Evolutionary conservation across 2,888 invertebrate species (phyloP).

Genomic region (Amphimallon solstitiale): DNA sequence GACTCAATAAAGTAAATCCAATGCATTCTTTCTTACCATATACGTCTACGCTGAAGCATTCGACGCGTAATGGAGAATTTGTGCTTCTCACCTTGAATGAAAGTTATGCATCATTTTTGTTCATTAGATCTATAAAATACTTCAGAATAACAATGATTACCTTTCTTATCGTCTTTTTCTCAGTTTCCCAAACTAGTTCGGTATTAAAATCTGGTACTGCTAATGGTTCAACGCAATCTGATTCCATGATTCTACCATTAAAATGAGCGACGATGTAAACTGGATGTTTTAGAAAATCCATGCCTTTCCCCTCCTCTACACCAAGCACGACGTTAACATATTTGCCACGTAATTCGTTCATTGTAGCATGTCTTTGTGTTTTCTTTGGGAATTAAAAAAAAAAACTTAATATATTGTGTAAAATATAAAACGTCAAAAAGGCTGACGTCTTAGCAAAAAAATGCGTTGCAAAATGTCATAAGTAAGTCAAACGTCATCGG

Average conservation of each 20-base stretch:
- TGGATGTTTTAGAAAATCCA: constrained; percentile 56
- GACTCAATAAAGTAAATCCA: constrained; percentile 75
- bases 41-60: constrained; percentile 70
- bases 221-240: constrained; percentile 70
- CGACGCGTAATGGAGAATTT: constrained; percentile 78
- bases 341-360: constrained; percentile 73
- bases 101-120: no score
- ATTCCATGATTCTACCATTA: constrained; percentile 65
- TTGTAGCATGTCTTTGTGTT: constrained; percentile 51
- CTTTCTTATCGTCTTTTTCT: constrained; percentile 76
- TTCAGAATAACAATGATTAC: constrained; percentile 43
- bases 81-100: constrained; percentile 59
- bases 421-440: no score
- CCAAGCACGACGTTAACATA: constrained; percentile 74
- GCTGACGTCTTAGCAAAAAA: no score
- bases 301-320: constrained; percentile 72
- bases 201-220: constrained; percentile 74
- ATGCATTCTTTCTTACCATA: constrained; percentile 68
- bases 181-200: constrained; percentile 83
- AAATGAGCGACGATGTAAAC: constrained; percentile 58
- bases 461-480: no score
- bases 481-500: no score
- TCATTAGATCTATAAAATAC: no score
- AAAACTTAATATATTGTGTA: no score
- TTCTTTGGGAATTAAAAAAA: no score